Percentiles rank a stretch among this genome's conserved stretches.
phyloP scores from a whole-genome alignment of 2,888 invertebrate genomes.

The Ophion slaviceki region DNA sequence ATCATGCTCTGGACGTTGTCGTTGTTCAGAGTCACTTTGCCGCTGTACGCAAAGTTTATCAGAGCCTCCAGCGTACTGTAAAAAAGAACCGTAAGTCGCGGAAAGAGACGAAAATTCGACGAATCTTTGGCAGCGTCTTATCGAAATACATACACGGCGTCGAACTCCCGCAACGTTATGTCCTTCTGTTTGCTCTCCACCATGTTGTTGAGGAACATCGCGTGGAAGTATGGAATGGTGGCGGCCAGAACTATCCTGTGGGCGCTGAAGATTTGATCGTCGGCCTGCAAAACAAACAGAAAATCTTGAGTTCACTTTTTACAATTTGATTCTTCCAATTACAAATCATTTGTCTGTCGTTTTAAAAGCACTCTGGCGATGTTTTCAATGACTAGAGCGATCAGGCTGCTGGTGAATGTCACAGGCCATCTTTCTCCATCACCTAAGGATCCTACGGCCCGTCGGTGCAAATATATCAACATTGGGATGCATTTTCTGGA shows the following conservation, averaged over 20 bases:
- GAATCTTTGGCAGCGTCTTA: neutral
- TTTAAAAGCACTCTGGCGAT: neutral
- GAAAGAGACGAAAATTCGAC: neutral
- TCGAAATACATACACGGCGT: slow-evolving; percentile 86
- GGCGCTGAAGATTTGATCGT: slow-evolving; percentile 90
- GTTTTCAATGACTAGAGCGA: too few relatives aligned
- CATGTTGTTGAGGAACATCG: slow-evolving; percentile 96
- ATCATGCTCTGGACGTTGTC: slow-evolving; percentile 93
- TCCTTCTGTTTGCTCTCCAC: slow-evolving; percentile 92
- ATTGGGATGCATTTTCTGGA: too few relatives aligned
- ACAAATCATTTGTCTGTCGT: neutral
- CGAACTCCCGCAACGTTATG: slow-evolving; percentile 92
- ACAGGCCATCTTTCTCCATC: neutral
- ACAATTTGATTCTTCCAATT: neutral
- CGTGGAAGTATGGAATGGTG: slow-evolving; percentile 94
- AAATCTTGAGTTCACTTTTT: neutral
- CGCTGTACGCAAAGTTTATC: slow-evolving; percentile 94
- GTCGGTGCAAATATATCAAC: too few relatives aligned
- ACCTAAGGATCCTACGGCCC: too few relatives aligned
- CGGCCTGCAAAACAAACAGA: slow-evolving; percentile 86
- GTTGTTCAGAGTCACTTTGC: slow-evolving; percentile 90
- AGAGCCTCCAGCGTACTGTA: slow-evolving; percentile 91
- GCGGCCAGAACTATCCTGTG: slow-evolving; percentile 93
- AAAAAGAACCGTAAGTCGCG: slow-evolving; percentile 70
- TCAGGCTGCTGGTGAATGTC: neutral